A percentile compares a stretch with the other conserved stretches of the same genome.
Evolutionary conservation across 2,888 invertebrate species (phyloP).

Genomic region (Strigamia crassipes): DNA sequence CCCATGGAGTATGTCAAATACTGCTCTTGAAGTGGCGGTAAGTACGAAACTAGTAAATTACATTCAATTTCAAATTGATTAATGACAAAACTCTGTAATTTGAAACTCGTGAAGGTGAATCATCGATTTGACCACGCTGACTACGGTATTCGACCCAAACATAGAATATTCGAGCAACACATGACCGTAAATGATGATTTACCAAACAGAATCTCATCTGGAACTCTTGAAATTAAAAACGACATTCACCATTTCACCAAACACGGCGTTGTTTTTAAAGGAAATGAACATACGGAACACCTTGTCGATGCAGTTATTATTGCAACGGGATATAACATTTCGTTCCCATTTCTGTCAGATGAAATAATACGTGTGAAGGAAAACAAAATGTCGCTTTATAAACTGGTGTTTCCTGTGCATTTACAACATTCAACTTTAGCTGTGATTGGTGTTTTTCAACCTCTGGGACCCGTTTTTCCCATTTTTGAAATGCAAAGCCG

Average conservation of each 20-base stretch:
- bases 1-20: background rate
- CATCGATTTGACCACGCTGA: conserved; percentile 56
- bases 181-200: conserved; percentile 59
- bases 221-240: conserved; percentile 55
- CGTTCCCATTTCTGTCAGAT: conserved; percentile 44
- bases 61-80: background rate
- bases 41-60: background rate
- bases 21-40: background rate
- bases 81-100: background rate
- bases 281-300: conserved; percentile 1
- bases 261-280: conserved; percentile 54
- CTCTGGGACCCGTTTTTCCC: conserved; percentile 46
- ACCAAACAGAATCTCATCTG: conserved; percentile 58
- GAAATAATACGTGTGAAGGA: conserved; percentile 24
- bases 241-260: conserved; percentile 54
- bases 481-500: conserved; percentile 48
- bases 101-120: conserved; percentile 53
- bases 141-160: conserved; percentile 57
- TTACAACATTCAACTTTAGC: conserved; percentile 45
- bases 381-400: conserved; percentile 46
- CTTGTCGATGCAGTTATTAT: conserved; percentile 48
- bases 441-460: conserved; percentile 48
- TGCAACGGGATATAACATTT: conserved; percentile 48
- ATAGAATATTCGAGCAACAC: conserved; percentile 50
- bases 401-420: conserved; percentile 46